These are phyloP conservation scores for Toxotes chatareus DNA, from an alignment of 2,113 vertebrate species.

Conservation along the genomic window DNA sequence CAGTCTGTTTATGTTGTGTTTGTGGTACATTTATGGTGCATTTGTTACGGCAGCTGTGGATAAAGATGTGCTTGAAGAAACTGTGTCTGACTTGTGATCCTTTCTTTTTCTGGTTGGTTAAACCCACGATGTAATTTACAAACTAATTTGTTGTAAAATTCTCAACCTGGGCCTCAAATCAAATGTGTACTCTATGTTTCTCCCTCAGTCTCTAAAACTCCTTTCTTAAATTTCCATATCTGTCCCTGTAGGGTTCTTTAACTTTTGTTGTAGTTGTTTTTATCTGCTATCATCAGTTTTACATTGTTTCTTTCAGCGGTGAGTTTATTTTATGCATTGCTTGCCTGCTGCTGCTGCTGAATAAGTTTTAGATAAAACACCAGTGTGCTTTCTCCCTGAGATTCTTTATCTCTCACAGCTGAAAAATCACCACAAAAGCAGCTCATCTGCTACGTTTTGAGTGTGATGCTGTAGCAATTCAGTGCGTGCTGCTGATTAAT, in stretches of 20 bases:
- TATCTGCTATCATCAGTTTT: background rate
- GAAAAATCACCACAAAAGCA: background rate
- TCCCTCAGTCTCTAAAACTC: background rate
- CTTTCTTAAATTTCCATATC: no score
- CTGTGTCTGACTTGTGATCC: background rate
- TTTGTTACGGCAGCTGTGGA: conserved; percentile 4
- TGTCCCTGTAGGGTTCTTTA: background rate
- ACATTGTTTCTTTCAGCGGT: background rate
- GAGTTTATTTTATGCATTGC: background rate
- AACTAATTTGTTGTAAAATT: background rate
- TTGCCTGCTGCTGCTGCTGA: conserved; percentile 4
- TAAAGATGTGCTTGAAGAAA: background rate
- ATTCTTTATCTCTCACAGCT: background rate
- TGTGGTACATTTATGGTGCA: no score
- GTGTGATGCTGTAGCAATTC: no score
- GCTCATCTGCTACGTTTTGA: background rate
- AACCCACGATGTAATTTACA: background rate
- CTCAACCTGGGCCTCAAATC: background rate
- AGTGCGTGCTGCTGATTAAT: background rate
- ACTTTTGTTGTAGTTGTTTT: background rate
- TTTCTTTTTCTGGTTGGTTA: background rate
- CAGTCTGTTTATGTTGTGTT: background rate
- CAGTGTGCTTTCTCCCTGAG: background rate
- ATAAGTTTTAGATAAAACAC: conserved; percentile 17
- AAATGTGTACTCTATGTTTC: background rate